A percentile compares a stretch with the other conserved stretches of the same genome.
phyloP scores from a whole-genome alignment of 2,888 invertebrate species.

The Eustalomyia histrio region DNA sequence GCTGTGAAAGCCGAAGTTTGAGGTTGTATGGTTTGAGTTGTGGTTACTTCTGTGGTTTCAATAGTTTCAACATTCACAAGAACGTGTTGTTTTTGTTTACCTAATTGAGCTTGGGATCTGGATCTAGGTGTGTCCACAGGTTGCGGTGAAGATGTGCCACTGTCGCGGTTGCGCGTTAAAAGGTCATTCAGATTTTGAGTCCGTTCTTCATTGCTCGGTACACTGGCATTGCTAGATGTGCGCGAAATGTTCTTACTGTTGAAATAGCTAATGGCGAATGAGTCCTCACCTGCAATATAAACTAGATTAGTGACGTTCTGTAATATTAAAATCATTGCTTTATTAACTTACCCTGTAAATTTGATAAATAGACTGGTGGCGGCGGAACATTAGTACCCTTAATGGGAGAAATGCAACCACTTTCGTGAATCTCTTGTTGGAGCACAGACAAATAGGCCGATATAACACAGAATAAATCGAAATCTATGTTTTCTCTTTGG shows the following conservation, averaged over 20 bases:
- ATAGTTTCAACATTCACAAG: slow-evolving; percentile 75
- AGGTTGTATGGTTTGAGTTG: slow-evolving; percentile 72
- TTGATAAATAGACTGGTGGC: slow-evolving; percentile 79
- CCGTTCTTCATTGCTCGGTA: slow-evolving; percentile 75
- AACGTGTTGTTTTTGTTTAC: slow-evolving; percentile 71
- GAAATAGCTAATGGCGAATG: slow-evolving; percentile 71
- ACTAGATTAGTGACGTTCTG: not conserved
- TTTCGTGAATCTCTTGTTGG: slow-evolving; percentile 79
- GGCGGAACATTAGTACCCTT: slow-evolving; percentile 80
- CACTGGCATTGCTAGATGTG: slow-evolving; percentile 77
- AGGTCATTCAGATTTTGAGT: slow-evolving; percentile 71
- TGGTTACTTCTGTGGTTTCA: slow-evolving; percentile 75
- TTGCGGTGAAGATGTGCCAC: slow-evolving; percentile 80
- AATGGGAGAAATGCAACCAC: slow-evolving; percentile 79
- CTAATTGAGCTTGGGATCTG: slow-evolving; percentile 67
- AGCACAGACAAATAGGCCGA: slow-evolving; percentile 79
- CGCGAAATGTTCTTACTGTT: slow-evolving; percentile 76
- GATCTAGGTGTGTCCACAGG: slow-evolving; percentile 70
- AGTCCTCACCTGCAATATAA: slow-evolving; percentile 67
- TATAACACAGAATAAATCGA: slow-evolving; percentile 79
- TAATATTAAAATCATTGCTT: not conserved
- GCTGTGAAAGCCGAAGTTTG: slow-evolving; percentile 61
- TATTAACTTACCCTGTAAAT: slow-evolving; percentile 74
- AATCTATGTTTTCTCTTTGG: slow-evolving; percentile 72
- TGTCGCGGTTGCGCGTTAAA: slow-evolving; percentile 76